A percentile compares a stretch with the other conserved stretches of the same genome.
These are phyloP conservation scores for Linnaemya tessellans DNA, from an alignment of 2,888 invertebrate genomes.

Conservation along the genomic window DNA sequence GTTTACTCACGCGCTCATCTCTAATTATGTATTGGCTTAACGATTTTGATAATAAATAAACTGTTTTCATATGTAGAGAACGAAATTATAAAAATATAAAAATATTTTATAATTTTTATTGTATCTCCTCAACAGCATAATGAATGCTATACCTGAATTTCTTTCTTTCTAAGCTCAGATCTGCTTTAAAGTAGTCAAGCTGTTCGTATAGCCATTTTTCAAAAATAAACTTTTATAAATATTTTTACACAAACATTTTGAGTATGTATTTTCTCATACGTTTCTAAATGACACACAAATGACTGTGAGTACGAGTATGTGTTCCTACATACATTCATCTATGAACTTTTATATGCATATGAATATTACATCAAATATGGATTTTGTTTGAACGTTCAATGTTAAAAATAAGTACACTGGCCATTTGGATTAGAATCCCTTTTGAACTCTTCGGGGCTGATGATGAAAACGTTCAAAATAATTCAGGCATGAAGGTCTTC, in stretches of 20 bases:
- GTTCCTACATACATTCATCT: neutral
- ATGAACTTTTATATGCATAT: neutral
- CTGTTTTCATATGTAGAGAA: too few relatives aligned
- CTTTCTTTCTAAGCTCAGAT: conserved; percentile 16
- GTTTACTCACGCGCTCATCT: too few relatives aligned
- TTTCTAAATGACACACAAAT: neutral
- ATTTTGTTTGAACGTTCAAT: conserved; percentile 28
- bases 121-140: neutral
- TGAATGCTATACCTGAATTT: neutral
- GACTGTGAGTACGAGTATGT: neutral
- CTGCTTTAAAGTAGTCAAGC: neutral
- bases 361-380: conserved; percentile 12
- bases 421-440: conserved; percentile 57
- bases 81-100: too few relatives aligned
- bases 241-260: conserved; percentile 14
- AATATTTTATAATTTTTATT: too few relatives aligned
- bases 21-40: too few relatives aligned
- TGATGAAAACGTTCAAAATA: conserved; percentile 36
- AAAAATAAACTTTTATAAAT: conserved; percentile 53
- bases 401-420: conserved; percentile 65
- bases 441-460: conserved; percentile 46
- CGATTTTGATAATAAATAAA: too few relatives aligned
- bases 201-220: conserved; percentile 17
- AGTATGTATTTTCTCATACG: conserved; percentile 11
- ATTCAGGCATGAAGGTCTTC: conserved; percentile 69